A percentile compares a stretch with the other conserved stretches of the same genome.
Conservation (phyloP, 2,888 invertebrate species). For the Acrobasis consociella region DNA sequence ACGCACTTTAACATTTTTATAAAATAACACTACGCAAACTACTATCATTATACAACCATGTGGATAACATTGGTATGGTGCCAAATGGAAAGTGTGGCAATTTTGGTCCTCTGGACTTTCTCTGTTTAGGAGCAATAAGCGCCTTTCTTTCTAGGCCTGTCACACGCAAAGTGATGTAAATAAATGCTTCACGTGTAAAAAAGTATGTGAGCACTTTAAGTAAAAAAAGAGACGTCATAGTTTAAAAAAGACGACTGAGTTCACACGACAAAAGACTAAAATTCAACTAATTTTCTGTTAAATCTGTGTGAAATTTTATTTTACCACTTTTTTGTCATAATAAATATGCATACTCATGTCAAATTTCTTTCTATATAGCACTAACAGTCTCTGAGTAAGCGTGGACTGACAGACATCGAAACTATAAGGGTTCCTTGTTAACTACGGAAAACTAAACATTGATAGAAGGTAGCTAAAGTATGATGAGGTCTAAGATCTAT, state of each 20-base stretch:
- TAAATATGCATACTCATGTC: too few relatives aligned
- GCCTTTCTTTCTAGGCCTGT: slow-evolving; percentile 8
- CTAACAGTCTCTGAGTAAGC: too few relatives aligned
- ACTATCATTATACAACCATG: neutral
- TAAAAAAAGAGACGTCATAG: neutral
- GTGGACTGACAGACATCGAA: too few relatives aligned
- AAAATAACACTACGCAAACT: neutral
- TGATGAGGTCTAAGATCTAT: too few relatives aligned
- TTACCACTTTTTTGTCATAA: too few relatives aligned
- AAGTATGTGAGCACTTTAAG: neutral
- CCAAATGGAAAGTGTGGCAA: slow-evolving; percentile 4
- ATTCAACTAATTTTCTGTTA: too few relatives aligned
- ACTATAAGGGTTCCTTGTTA: too few relatives aligned
- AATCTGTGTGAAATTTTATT: too few relatives aligned
- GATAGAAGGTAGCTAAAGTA: too few relatives aligned
- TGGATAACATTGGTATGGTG: slow-evolving; percentile 1
- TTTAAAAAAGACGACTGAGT: neutral
- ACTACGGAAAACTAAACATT: too few relatives aligned
- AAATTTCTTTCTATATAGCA: too few relatives aligned
- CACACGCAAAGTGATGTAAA: slow-evolving; percentile 7
- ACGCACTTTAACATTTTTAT: neutral
- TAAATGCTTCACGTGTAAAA: neutral
- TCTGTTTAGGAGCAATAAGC: slow-evolving; percentile 28
- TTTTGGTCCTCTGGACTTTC: slow-evolving; percentile 13
- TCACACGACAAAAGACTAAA: too few relatives aligned